Percentiles rank a stretch among this genome's conserved stretches.
These are phyloP conservation scores for Neodontobutis hainanensis DNA, from an alignment of 2,113 vertebrate genomes.

Conservation along the genomic window DNA sequence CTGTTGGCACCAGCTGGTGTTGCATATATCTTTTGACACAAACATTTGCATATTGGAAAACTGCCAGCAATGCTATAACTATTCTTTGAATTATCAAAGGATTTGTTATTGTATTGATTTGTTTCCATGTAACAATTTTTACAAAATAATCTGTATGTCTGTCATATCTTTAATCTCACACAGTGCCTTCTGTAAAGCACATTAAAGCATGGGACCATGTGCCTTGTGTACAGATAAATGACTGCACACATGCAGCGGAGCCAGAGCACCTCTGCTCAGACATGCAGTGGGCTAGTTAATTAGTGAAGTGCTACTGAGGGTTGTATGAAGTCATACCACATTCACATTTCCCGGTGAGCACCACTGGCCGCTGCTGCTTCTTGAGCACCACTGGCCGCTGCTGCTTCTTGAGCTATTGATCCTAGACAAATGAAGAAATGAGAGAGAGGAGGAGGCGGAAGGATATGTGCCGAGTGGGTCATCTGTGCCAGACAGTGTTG, in stretches of 20 bases:
- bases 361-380: constrained; percentile 45
- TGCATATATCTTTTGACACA: not conserved
- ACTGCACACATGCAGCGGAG: constrained; percentile 2
- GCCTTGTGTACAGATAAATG: not conserved
- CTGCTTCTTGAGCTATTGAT: constrained; percentile 58
- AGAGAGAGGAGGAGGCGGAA: constrained; percentile 26
- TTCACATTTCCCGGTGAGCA: constrained; percentile 7
- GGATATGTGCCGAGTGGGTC: constrained; percentile 38
- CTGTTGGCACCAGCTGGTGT: not conserved
- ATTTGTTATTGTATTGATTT: no score
- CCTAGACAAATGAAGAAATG: constrained; percentile 52
- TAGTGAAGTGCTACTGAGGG: constrained; percentile 55
- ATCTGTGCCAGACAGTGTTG: constrained; percentile 47
- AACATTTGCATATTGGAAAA: no score
- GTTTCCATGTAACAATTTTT: no score
- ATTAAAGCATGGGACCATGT: constrained; percentile 20
- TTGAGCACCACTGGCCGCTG: constrained; percentile 40
- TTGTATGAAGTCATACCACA: constrained; percentile 36
- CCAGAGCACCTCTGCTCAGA: constrained; percentile 45
- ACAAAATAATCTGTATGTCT: constrained; percentile 13
- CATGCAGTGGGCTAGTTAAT: constrained; percentile 53
- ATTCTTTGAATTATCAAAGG: no score
- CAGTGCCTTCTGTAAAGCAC: constrained; percentile 15
- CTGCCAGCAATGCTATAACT: no score
- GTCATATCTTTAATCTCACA: constrained; percentile 21